Base-by-base conservation (phyloP, 2,888 invertebrate genomes). In the Alcis repandata region DNA sequence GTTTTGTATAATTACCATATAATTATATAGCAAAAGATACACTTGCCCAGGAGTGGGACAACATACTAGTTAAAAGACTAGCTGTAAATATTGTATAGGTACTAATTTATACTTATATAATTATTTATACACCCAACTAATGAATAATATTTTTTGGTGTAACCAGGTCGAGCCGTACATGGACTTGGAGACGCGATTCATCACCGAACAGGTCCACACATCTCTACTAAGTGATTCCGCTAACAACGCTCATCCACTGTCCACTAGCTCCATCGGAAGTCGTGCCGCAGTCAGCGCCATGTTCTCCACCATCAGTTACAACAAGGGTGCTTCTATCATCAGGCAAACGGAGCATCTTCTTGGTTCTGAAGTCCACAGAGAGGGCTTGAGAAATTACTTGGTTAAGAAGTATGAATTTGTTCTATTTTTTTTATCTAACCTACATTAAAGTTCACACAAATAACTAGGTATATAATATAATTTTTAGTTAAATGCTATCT, bases 301-400 rank as follows among this genome's bases (percentile, higher is more conserved):
- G 92, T 97, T 97, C 75, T 95, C 95, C 40, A 93, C 90, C 1
- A 94, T 97, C 63, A 94, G 95, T 0, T 97, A 97, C 77, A 94
- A 94, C 70, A 97, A 97, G 81, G 96, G 95, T 0, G 95, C 92
- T n/a, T 79, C 93, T 1, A 79, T 96, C 17, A 94, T 97, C 59
- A 94, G 96, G 69, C 96, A 96, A 96, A 89, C 96, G 54, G 94
- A 95, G 72, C 95, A 96, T 79, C 84, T 94, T 1, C 87, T 96
- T 45, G 95, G 95, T 1, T 80, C 80, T 0, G 79, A 83, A 0
- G 84, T 92, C 0, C 95, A 96, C 78, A 83, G 88, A 74, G 72
- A 76, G 36, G 95, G 95, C 1, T 81, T 97, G 45, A 86, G 87
- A 19, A 79, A 86, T 36, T 96, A 96, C 76, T 87, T 96, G 3